A percentile compares a stretch with the other conserved stretches of the same genome.
These are phyloP conservation scores for Dasyornis broadbenti DNA, from an alignment of 2,113 vertebrate species.

Conservation along the genomic window DNA sequence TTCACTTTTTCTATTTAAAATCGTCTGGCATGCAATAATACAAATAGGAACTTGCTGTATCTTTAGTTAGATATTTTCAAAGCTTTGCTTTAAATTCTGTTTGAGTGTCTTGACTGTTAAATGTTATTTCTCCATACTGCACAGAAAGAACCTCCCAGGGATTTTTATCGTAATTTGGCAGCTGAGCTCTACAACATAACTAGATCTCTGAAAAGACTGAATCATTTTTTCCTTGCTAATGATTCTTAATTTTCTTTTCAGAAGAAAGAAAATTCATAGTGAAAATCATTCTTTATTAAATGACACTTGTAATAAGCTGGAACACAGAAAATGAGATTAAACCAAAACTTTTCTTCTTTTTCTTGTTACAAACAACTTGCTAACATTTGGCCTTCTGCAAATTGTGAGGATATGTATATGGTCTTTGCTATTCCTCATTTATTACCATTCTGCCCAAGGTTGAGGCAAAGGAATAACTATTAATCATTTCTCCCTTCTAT, in stretches of 20 bases:
- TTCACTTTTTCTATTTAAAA: not conserved
- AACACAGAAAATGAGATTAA: not conserved
- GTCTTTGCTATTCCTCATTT: not conserved
- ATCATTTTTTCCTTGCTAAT: not conserved
- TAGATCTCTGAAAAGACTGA: not conserved
- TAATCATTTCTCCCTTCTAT: not conserved
- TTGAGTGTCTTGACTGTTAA: not conserved
- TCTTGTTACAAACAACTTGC: not conserved
- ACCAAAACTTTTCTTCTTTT: not conserved
- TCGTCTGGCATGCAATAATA: not conserved
- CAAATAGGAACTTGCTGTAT: not conserved
- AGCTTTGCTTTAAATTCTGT: not conserved
- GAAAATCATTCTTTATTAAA: slow-evolving; percentile 27
- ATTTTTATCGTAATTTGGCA: slow-evolving; percentile 2
- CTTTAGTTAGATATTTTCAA: not conserved
- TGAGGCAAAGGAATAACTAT: not conserved
- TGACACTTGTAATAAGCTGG: not conserved
- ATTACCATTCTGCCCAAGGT: not conserved
- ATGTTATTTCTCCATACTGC: not conserved
- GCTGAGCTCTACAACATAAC: not conserved
- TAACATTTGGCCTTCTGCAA: not conserved
- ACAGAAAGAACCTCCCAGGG: not conserved
- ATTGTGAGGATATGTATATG: not conserved
- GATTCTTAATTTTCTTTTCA: slow-evolving; percentile 15
- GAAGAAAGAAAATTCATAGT: slow-evolving; percentile 22